Evolutionary conservation across 2,888 invertebrate genomes (phyloP), one percentile per base, ranked within the genome.

Genomic region (Eupithecia centaureata): DNA sequence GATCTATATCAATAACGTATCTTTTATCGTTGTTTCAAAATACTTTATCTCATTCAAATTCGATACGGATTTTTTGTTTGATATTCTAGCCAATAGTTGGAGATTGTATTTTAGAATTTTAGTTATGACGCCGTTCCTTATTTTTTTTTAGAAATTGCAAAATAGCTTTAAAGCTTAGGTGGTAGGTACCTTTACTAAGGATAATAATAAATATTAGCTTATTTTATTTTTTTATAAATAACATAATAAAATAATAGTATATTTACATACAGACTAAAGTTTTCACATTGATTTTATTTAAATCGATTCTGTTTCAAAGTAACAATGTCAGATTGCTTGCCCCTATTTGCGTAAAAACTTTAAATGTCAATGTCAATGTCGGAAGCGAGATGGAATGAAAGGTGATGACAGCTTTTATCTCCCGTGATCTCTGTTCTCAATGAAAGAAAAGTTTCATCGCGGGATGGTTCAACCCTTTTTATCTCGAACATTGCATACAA

Each of bases 11-110:
- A 47, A 22, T 47, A 28, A 25, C 51, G 60, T 64, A 52, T 59
- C 38, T 59, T 54, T 68, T 73, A 70, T 63, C 62, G 60, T 68
- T 63, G 63, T 71, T 73, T 58, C 65, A 30, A 32, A 61, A 79
- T 57, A 33, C 70, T 47, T 63, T 71, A 73, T 71, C 68, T 68
- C 69, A 77, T 80, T 80, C 72, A 68, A 71, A 76, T 77, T 73
- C 71, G 63, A 59, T 67, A 61, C 68, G 62, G 62, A 47, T 67
- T 64, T 56, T 28, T 42, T 47, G 60, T 69, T 75, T 73, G 42
- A 68, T 70, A 75, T 73, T 72, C 70, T 61, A 33, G 27, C 12
- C 65, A 60, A 68, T 67, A 51, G 61, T 65, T 57, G 47, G 22
- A 63, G 12, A 67, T 71, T 61, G 54, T 61, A 47, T 74, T 67